Evolutionary conservation across 2,113 vertebrate genomes (phyloP), one percentile per base, ranked within the genome.

Genomic region (Platichthys stellatus): DNA sequence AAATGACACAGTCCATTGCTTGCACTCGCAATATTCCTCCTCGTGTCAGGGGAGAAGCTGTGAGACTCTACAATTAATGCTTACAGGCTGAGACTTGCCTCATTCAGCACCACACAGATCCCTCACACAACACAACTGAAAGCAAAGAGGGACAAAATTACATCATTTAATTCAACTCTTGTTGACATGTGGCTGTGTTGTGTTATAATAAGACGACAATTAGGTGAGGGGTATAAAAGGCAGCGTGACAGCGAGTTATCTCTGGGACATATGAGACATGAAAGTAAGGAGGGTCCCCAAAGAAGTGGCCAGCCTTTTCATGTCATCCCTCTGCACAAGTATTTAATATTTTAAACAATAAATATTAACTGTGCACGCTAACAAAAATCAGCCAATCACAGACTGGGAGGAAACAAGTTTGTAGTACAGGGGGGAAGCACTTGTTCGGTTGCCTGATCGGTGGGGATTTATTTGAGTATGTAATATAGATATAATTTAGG

Each of bases 1-100:
- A 90, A 91, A 89, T 89, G 88, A 88, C 77, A 85, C 92, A 87
- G 86, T 88, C 89, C 88, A 92, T 92, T 87, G 88, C 84, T 87
- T 82, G 79, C 63, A 62, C 75, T 87, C 10, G 23, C 84, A 87
- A 81, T 84, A 87, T 89, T 79, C 78, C 84, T 74, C 51, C 51
- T 54, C 2, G 51, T n/a, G 51, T 54, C 20, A 21, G 14, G 51
- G 51, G 51, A 54, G 51, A 54, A 9, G 18, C 63, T 58, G 63
- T 31, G 74, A 85, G 80, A 70, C 51, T 64, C 49, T 66, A 80
- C 74, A 80, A 89, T 90, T 88, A 89, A 90, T 78, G 78, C 63
- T 89, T 75, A 78, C 43, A 65, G 76, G 69, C 86, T 83, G 73
- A 82, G 53, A 60, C 83, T 69, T 73, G 76, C 28, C 69, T 87